phyloP scores from a whole-genome alignment of 2,797 vertebrate genomes.

The Gymnothorax reevesii region DNA sequence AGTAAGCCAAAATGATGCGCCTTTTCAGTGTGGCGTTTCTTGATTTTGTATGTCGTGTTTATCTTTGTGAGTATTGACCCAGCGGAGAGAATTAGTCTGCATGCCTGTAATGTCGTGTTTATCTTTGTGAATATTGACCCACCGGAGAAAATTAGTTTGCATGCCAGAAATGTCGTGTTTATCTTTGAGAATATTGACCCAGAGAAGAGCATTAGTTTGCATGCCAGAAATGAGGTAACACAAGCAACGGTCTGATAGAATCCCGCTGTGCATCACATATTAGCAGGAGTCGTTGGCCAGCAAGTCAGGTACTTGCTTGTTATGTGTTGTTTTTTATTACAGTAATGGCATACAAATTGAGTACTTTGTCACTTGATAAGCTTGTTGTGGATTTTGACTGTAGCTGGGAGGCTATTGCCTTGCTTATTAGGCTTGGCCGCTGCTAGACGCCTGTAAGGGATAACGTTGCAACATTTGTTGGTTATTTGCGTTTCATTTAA shows the following conservation, averaged over 20 bases:
- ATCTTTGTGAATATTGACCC: conserved; percentile 28
- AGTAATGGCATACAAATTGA: background rate
- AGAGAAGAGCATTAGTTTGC: conserved; percentile 37
- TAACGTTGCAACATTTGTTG: background rate
- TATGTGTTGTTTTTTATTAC: background rate
- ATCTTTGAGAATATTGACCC: conserved; percentile 28
- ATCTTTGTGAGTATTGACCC: conserved; percentile 28
- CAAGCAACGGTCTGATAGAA: conserved; percentile 23
- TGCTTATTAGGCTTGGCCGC: background rate
- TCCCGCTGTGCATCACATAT: conserved; percentile 26
- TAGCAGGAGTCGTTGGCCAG: background rate
- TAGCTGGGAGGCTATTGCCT: background rate
- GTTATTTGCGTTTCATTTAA: conserved; percentile 14
- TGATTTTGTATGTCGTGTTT: conserved; percentile 18
- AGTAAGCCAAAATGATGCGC: conserved; percentile 75
- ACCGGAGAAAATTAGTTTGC: conserved; percentile 36
- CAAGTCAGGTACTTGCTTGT: background rate
- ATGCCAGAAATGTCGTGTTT: conserved; percentile 34
- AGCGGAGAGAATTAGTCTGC: conserved; percentile 35
- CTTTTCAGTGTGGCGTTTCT: conserved; percentile 42
- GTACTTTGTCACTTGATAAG: background rate
- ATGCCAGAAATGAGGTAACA: conserved; percentile 51
- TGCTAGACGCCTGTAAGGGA: conserved; percentile 11
- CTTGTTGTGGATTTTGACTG: background rate
- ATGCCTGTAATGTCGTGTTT: conserved; percentile 50